Conservation (phyloP, 1,140 invertebrate genomes). For the Tetragonula clypearis region DNA sequence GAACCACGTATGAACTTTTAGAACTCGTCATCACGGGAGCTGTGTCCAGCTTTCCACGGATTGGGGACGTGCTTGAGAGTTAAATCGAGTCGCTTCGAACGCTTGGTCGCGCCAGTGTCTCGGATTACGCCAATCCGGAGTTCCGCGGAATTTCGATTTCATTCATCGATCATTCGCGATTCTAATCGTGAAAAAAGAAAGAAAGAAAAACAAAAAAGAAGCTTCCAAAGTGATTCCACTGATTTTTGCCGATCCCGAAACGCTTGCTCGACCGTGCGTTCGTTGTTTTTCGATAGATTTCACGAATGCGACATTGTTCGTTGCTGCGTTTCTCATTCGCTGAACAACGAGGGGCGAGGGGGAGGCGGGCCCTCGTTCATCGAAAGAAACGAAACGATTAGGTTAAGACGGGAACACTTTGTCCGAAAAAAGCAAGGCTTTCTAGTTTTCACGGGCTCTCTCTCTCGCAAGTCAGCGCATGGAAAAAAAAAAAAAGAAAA, state of each 20-base stretch:
- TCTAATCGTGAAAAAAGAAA: too few species aligned
- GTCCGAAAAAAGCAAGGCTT: slow-evolving; percentile 32
- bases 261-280: not conserved
- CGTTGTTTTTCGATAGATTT: too few species aligned
- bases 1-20: not conserved
- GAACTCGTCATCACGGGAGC: not conserved
- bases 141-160: too few species aligned
- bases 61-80: slow-evolving; percentile 23
- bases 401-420: not conserved
- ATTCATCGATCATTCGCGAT: too few species aligned
- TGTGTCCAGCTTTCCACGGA: not conserved
- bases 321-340: not conserved
- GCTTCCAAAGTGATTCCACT: too few species aligned
- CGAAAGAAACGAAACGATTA: not conserved
- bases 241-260: not conserved
- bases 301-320: too few species aligned
- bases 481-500: slow-evolving; percentile 34
- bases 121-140: not conserved
- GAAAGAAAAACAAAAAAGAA: too few species aligned
- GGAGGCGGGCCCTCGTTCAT: not conserved
- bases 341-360: not conserved
- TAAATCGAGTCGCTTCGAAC: slow-evolving; percentile 2
- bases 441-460: slow-evolving; percentile 53
- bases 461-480: not conserved
- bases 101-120: not conserved